Percentiles rank a stretch among this genome's conserved stretches.
Conservation (phyloP, 2,888 invertebrate genomes). For the Callosobruchus maculatus region DNA sequence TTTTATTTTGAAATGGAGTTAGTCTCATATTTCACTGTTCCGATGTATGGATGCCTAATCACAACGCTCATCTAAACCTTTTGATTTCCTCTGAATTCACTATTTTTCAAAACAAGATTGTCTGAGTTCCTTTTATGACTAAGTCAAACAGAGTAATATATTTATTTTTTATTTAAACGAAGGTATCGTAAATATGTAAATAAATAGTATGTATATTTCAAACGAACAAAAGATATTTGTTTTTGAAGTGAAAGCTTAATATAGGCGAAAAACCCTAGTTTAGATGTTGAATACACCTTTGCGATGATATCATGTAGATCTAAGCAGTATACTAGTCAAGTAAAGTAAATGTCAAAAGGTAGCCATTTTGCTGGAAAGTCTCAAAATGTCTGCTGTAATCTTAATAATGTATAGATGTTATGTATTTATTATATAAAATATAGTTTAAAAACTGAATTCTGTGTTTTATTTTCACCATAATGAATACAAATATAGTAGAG, state of each 20-base stretch:
- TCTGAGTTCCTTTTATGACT: neutral
- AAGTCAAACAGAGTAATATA: neutral
- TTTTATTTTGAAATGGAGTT: too few relatives aligned
- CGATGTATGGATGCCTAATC: neutral
- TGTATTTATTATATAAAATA: constrained; percentile 48
- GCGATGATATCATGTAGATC: neutral
- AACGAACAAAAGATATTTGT: neutral
- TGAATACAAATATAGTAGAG: neutral
- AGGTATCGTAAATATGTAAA: neutral
- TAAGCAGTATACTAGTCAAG: constrained; percentile 34
- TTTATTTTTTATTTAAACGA: neutral
- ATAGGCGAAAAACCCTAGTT: neutral
- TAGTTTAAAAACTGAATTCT: constrained; percentile 17
- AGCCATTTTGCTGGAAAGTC: constrained; percentile 34
- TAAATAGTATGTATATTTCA: neutral
- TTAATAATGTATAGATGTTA: constrained; percentile 47
- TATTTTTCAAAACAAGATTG: neutral
- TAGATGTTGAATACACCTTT: neutral
- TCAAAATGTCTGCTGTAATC: constrained; percentile 33
- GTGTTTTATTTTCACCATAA: neutral
- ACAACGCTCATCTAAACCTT: neutral
- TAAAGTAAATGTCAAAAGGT: constrained; percentile 33
- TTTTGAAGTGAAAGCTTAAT: neutral
- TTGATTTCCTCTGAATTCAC: neutral
- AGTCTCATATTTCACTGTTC: neutral